Evolutionary conservation across 2,888 invertebrate genomes (phyloP), one percentile per base, ranked within the genome.

Genomic region (Drosophila vallismaia): DNA sequence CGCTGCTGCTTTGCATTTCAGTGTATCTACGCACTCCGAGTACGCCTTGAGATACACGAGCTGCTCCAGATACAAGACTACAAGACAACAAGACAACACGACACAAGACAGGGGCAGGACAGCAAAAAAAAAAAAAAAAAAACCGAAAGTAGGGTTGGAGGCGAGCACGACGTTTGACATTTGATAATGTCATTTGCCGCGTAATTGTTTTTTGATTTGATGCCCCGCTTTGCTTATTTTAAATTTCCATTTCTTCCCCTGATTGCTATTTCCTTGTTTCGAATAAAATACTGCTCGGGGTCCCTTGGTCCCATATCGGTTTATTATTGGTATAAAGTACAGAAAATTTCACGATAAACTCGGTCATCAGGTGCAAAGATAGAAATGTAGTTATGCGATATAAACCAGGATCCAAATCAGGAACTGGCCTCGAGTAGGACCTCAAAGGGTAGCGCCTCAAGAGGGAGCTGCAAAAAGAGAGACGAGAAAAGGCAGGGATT

Each of bases 131-230:
- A n/a, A 14, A n/a, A 31, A 12, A 49, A 49, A 26, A 31, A 44
- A 14, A 31, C 8, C 7, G 4, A 14, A 7, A 8, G 24, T 12
- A 4, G 33, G 12, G 42, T n/a, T 7, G 45, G 31, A 52, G 52
- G 73, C 75, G 71, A 85, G 79, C 82, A 85, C 83, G 86, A 84
- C 86, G 81, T 84, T 84, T 84, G 83, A 86, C 84, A 84, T 84
- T 84, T 84, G 84, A 84, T 84, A 84, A 84, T 84, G 86, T 84
- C 84, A 84, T 86, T 84, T 86, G 84, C 86, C 83, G 77, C 84
- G 86, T 83, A 83, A 83, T 83, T 83, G 86, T 83, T 83, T 82
- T 83, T 83, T 83, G 83, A 83, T 86, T 83, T 83, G 83, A 79
- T 76, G 86, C 74, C 57, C 69, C 50, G 69, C 76, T 19, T 66